Conservation (phyloP, 2,113 vertebrate genomes). For the Calidris pugnax region DNA sequence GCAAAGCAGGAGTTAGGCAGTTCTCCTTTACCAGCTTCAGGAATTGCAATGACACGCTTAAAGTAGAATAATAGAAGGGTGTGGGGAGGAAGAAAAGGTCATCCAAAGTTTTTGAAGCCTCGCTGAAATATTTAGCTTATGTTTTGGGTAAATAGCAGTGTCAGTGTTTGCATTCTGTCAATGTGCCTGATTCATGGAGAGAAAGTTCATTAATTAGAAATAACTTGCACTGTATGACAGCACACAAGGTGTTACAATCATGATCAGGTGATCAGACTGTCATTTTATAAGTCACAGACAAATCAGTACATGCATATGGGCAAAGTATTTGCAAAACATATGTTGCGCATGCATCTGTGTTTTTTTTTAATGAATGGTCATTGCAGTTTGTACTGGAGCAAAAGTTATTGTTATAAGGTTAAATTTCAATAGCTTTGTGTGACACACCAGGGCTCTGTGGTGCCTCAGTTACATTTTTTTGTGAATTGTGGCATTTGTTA, state of each 20-base stretch:
- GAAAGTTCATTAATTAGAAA: neutral
- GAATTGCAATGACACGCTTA: neutral
- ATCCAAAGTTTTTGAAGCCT: slow-evolving; percentile 1
- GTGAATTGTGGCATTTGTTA: neutral
- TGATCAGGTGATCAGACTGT: neutral
- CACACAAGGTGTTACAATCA: neutral
- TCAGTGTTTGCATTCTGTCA: neutral
- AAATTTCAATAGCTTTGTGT: neutral
- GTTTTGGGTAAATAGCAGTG: neutral
- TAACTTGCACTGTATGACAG: neutral
- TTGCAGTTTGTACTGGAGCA: neutral
- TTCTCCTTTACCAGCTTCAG: neutral
- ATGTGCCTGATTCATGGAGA: neutral
- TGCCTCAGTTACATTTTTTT: neutral
- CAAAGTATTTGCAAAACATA: neutral
- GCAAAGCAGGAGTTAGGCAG: neutral
- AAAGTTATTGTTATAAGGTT: neutral
- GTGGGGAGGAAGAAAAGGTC: neutral
- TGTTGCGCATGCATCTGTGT: neutral
- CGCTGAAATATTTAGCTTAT: neutral
- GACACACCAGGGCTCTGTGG: neutral
- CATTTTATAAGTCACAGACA: neutral
- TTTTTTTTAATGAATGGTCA: neutral
- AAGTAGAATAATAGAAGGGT: neutral
- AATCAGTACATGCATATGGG: neutral